A percentile compares a stretch with the other conserved stretches of the same genome.
Conservation (phyloP, 1,140 invertebrate species). For the Drosophila bocqueti region DNA sequence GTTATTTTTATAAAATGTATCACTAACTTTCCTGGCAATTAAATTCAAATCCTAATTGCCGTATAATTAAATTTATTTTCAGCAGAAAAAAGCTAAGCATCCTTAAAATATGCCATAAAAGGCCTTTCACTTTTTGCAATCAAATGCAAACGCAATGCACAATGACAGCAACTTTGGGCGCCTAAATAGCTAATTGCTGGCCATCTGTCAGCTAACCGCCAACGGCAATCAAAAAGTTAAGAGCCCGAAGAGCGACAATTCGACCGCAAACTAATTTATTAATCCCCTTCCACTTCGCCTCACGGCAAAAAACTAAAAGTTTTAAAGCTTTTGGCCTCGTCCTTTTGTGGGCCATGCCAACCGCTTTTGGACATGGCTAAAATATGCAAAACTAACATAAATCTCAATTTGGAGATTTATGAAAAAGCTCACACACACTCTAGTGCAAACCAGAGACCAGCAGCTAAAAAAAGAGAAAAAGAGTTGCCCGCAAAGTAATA, state of each 20-base stretch:
- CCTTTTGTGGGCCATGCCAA: conserved; percentile 58
- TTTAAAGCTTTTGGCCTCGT: conserved; percentile 50
- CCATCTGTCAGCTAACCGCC: conserved; percentile 72
- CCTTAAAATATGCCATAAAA: background rate
- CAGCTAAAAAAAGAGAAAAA: conserved; percentile 30
- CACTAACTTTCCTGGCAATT: background rate
- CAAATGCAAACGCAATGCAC: background rate
- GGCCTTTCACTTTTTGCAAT: background rate
- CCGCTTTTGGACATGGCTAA: conserved; percentile 79
- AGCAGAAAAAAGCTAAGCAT: too few species aligned
- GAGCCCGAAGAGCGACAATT: conserved; percentile 77
- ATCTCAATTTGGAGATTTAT: conserved; percentile 84
- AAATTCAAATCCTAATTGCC: background rate
- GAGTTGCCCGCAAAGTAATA: conserved; percentile 69
- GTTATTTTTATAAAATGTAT: background rate
- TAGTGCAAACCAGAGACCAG: conserved; percentile 13
- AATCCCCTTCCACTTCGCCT: conserved; percentile 56
- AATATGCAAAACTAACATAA: conserved; percentile 84
- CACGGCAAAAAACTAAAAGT: conserved; percentile 42
- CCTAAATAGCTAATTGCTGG: conserved; percentile 60
- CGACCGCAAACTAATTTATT: conserved; percentile 82
- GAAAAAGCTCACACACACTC: conserved; percentile 55
- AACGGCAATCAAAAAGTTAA: conserved; percentile 79
- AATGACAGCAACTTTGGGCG: conserved; percentile 17
- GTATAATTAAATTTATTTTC: background rate